Conservation (phyloP, 1,140 invertebrate genomes). For the Protaetia brevitarsis region DNA sequence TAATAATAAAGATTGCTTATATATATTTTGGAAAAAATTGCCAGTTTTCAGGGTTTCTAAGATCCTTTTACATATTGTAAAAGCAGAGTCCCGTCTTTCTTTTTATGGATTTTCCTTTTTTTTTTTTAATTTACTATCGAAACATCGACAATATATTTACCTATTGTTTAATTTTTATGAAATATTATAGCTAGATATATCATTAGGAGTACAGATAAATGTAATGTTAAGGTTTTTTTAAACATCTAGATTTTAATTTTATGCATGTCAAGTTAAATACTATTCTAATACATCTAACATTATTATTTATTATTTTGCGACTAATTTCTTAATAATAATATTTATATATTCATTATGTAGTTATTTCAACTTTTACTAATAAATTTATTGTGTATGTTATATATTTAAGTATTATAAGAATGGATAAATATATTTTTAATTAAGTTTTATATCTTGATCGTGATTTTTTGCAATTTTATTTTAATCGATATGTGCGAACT, state of each 20-base stretch:
- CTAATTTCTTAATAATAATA: background rate
- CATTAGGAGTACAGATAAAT: too few species aligned
- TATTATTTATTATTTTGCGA: constrained; percentile 1
- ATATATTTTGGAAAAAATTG: background rate
- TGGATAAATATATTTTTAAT: constrained; percentile 7
- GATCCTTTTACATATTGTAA: too few species aligned
- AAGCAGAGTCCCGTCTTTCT: too few species aligned
- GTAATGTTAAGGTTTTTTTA: background rate
- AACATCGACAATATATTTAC: too few species aligned
- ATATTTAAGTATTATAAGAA: background rate
- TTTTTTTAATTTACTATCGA: too few species aligned
- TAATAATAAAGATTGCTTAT: constrained; percentile 8
- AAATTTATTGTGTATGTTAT: too few species aligned
- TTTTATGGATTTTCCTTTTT: too few species aligned
- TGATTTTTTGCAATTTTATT: background rate
- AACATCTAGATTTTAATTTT: background rate
- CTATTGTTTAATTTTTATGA: too few species aligned
- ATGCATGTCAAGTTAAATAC: too few species aligned
- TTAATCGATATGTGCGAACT: constrained; percentile 3
- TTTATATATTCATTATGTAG: background rate
- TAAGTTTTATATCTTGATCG: background rate
- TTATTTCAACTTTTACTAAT: too few species aligned
- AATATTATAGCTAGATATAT: too few species aligned
- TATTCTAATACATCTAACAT: background rate
- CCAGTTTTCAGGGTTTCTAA: too few species aligned